Percentiles rank a stretch among this genome's conserved stretches.
Conservation (phyloP, 53 echinoderm and acorn worm species). For the Hippasteria phrygiana region DNA sequence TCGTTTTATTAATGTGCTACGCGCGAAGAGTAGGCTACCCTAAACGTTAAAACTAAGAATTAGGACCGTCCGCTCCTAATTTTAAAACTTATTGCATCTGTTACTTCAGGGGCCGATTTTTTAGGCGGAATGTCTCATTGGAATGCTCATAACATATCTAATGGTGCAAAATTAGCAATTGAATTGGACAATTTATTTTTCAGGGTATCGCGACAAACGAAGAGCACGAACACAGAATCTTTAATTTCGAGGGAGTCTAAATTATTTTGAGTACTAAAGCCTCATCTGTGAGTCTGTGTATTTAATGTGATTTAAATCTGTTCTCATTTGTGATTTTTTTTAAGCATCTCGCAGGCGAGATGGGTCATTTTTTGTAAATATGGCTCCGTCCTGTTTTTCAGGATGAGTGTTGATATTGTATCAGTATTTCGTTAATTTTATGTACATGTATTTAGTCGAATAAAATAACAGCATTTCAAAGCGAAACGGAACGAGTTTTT, state of each 20-base stretch:
- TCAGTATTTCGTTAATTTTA: not conserved
- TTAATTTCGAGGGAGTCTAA: conserved; percentile 4
- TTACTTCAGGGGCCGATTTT: too few species aligned
- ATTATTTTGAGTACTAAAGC: conserved; percentile 42
- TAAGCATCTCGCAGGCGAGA: conserved; percentile 55
- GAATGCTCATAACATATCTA: too few species aligned
- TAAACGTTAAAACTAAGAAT: too few species aligned
- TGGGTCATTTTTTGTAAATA: conserved; percentile 23
- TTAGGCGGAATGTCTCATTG: too few species aligned
- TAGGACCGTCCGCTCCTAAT: too few species aligned
- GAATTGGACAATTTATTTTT: too few species aligned
- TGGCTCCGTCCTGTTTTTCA: not conserved
- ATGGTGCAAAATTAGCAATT: too few species aligned
- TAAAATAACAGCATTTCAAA: not conserved
- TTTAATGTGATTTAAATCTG: not conserved
- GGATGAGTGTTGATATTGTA: not conserved
- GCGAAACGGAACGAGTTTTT: not conserved
- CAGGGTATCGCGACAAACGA: not conserved
- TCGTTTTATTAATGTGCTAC: too few species aligned
- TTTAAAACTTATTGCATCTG: too few species aligned
- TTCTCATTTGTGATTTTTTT: conserved; percentile 10
- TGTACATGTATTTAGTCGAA: not conserved
- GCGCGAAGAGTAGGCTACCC: too few species aligned
- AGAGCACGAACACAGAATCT: too few species aligned
- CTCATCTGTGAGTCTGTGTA: not conserved